Base-by-base conservation (phyloP, 2,797 vertebrate species). In the Anguilla pacifica region DNA sequence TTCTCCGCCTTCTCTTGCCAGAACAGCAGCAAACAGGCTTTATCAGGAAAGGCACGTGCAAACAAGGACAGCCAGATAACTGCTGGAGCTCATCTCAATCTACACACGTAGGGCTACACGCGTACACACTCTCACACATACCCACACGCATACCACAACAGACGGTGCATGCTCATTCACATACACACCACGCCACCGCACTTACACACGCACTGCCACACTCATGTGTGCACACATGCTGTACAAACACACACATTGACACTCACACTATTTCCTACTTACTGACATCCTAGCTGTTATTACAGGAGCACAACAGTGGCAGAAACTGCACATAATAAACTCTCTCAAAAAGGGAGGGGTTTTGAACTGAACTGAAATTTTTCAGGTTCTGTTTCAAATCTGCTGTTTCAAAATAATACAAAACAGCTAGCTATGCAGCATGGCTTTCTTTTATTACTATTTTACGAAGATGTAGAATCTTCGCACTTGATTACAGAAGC, bases 21-120 rank as follows among this genome's bases (percentile, higher is more conserved):
- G 31, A 82, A 90, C 88, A 86, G 61, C 9, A 86, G 89, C 85
- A 89, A 91, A 89, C 88, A 87, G 90, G 89, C 83, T 86, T 82
- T 84, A 84, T 84, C 74, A 25, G 53, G 74, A 55, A 43, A 85
- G 79, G 61, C 74, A 87, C 83, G 87, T 57, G 90, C 83, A 86
- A 57, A 22, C 82, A 55, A 79, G 51, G 55, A 72, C 25, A 61
- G 82, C 88, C 89, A 88, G 84, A 88, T 90, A 89, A 70, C 79
- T 25, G n/a, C 46, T 51, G 46, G 43, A 64, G 19, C 51, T 81
- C 51, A 57, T 84, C 55, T 84, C 74, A 61, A 59, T 81, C 83
- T n/a, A 86, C 83, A 51, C 85, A 53, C 49, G 61, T 79, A 49
- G 59, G 25, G 46, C 83, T 43, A 39, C 22, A 79, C 43, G 19